Evolutionary conservation across 2,113 vertebrate species (phyloP).

Genomic region (Grus americana): DNA sequence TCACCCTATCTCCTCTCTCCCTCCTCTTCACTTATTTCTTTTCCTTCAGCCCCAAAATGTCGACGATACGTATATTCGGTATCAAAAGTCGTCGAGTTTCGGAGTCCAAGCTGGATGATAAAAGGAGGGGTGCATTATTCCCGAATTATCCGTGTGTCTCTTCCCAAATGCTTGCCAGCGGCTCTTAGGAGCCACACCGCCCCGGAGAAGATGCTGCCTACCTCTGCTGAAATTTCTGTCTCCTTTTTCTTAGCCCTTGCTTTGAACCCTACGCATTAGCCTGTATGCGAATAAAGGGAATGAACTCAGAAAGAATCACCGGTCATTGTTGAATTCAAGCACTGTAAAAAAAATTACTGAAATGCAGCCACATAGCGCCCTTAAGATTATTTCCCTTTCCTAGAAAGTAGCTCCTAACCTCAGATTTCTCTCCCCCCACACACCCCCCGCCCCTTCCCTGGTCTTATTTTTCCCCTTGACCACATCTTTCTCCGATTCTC

Average conservation of each 20-base stretch:
- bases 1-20: background rate
- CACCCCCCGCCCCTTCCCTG: background rate
- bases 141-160: background rate
- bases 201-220: constrained; percentile 14
- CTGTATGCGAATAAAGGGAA: constrained; percentile 7
- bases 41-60: background rate
- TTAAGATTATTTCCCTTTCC: constrained; percentile 52
- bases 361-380: background rate
- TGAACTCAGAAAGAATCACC: constrained; percentile 13
- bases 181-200: background rate
- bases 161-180: background rate
- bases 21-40: background rate
- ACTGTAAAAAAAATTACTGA: constrained; percentile 18
- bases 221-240: constrained; percentile 7
- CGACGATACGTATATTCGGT: background rate
- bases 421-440: background rate
- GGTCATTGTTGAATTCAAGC: constrained; percentile 35
- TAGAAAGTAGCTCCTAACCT: constrained; percentile 56
- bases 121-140: background rate
- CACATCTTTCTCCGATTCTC: constrained; percentile 26
- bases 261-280: constrained; percentile 43
- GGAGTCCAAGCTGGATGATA: background rate
- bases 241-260: constrained; percentile 14
- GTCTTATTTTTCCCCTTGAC: background rate
- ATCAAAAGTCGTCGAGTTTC: background rate